These are phyloP conservation scores for Acanthacorydalis orientalis DNA, from an alignment of 2,888 invertebrate genomes.

Conservation along the genomic window DNA sequence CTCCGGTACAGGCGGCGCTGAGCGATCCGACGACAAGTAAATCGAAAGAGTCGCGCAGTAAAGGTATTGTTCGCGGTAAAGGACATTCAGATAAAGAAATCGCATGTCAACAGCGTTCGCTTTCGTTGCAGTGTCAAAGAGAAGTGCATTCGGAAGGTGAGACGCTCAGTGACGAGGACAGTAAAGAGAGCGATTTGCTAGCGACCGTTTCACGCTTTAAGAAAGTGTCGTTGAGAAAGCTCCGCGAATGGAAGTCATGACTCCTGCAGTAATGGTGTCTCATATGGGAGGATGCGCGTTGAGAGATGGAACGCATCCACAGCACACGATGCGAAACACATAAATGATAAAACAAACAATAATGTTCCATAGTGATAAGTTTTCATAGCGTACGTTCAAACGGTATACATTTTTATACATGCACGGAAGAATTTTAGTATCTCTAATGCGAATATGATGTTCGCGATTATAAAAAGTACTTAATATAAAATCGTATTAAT, in stretches of 20 bases:
- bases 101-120: conserved; percentile 25
- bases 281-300: not conserved
- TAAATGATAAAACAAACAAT: not conserved
- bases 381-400: not conserved
- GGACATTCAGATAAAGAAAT: conserved; percentile 42
- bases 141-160: conserved; percentile 62
- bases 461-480: not conserved
- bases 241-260: conserved; percentile 71
- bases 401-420: not conserved
- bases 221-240: conserved; percentile 59
- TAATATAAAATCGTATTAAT: too few relatives aligned
- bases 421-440: not conserved
- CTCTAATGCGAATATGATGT: not conserved
- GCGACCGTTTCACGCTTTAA: conserved; percentile 62
- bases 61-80: conserved; percentile 34
- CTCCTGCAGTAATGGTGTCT: conserved; percentile 17
- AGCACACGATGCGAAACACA: not conserved
- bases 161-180: conserved; percentile 42
- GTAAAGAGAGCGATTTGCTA: conserved; percentile 48
- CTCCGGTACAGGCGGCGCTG: conserved; percentile 39
- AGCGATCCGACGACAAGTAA: conserved; percentile 41
- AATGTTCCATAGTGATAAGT: not conserved
- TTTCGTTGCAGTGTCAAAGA: conserved; percentile 29
- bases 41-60: conserved; percentile 25
- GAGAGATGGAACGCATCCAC: too few relatives aligned